phyloP scores from a whole-genome alignment of 2,888 invertebrate genomes.

The Melitaea athalia region DNA sequence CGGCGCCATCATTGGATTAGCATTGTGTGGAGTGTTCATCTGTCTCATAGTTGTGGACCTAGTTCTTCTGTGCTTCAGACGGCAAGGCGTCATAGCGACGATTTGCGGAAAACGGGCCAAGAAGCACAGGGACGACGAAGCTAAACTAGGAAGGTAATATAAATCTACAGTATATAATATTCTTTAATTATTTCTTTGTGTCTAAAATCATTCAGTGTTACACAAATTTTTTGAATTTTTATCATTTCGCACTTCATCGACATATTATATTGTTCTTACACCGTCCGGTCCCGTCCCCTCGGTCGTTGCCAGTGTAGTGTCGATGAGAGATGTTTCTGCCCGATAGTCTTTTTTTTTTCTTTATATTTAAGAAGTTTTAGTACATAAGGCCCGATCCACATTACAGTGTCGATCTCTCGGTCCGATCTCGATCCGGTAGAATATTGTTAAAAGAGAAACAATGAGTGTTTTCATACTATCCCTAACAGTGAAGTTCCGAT shows the following conservation, averaged over 20 bases:
- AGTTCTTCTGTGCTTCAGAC: conserved; percentile 87
- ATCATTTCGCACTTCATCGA: conserved; percentile 60
- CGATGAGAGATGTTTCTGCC: conserved; percentile 83
- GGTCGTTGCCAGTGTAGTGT: conserved; percentile 67
- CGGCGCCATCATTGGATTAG: conserved; percentile 91
- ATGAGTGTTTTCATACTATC: too few relatives aligned
- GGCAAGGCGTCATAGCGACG: conserved; percentile 86
- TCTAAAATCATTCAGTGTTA: conserved; percentile 29
- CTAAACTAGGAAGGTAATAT: conserved; percentile 91
- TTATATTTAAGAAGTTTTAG: too few relatives aligned
- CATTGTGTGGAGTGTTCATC: conserved; percentile 90
- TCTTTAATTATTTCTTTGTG: conserved; percentile 16
- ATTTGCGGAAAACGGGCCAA: conserved; percentile 86
- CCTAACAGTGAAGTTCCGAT: too few relatives aligned
- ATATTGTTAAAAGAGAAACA: too few relatives aligned
- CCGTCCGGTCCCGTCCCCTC: conserved; percentile 28
- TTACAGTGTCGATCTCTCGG: too few relatives aligned
- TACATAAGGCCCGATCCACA: too few relatives aligned
- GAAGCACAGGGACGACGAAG: conserved; percentile 89
- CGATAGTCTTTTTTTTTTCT: conserved; percentile 66
- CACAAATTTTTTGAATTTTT: conserved; percentile 29
- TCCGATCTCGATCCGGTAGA: too few relatives aligned
- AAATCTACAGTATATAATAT: not conserved
- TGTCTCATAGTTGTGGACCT: conserved; percentile 93
- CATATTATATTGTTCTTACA: conserved; percentile 42